phyloP scores from a whole-genome alignment of 2,797 vertebrate species.

The Acipenser ruthenus region DNA sequence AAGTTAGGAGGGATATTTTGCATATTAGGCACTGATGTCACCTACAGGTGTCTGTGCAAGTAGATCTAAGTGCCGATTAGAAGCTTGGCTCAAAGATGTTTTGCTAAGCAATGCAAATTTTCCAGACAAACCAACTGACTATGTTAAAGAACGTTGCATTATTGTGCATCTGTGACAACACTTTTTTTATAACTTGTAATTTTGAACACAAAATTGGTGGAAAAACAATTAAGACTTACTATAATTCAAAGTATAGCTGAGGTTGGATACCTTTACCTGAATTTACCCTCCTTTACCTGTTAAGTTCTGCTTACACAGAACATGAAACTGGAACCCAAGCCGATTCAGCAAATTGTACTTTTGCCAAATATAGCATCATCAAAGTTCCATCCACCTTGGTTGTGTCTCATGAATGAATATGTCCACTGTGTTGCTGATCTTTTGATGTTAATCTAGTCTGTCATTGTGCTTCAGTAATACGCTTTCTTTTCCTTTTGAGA shows the following conservation, averaged over 20 bases:
- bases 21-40: conserved; percentile 44
- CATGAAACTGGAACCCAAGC: conserved; percentile 73
- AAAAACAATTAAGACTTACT: too few species aligned
- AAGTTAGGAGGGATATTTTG: conserved; percentile 43
- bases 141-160: conserved; percentile 35
- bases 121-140: conserved; percentile 46
- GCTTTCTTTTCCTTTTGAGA: conserved; percentile 59
- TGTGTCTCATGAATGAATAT: conserved; percentile 64
- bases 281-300: conserved; percentile 46
- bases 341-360: conserved; percentile 73
- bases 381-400: conserved; percentile 74
- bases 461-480: conserved; percentile 59
- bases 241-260: too few species aligned
- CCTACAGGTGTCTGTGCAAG: conserved; percentile 53
- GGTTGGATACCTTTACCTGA: background rate
- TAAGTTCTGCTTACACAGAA: conserved; percentile 54
- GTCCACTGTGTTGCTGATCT: conserved; percentile 65
- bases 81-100: conserved; percentile 53
- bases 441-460: conserved; percentile 73
- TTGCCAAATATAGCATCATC: conserved; percentile 81
- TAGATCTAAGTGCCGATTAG: conserved; percentile 59
- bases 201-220: conserved; percentile 4
- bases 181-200: conserved; percentile 28
- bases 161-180: conserved; percentile 17
- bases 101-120: conserved; percentile 63